Percentiles rank a stretch among this genome's conserved stretches.
These are phyloP conservation scores for Drosophila punjabiensis DNA, from an alignment of 1,140 invertebrate species.

Conservation along the genomic window DNA sequence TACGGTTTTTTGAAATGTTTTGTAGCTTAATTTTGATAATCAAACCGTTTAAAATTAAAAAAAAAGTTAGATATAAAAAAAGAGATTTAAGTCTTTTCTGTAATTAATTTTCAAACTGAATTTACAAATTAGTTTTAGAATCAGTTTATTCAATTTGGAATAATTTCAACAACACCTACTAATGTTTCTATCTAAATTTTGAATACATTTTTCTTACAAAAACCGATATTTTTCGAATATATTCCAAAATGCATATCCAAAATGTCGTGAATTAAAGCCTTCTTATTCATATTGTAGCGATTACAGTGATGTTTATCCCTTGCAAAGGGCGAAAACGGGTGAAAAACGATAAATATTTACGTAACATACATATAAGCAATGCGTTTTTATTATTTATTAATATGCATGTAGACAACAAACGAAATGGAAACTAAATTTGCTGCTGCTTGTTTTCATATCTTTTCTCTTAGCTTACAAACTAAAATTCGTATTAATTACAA, in stretches of 20 bases:
- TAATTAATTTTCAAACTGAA: not conserved
- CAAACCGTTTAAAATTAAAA: too few relatives aligned
- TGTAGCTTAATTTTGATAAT: too few relatives aligned
- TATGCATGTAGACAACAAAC: constrained; percentile 52
- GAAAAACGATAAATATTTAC: constrained; percentile 22
- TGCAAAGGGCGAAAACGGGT: constrained; percentile 11
- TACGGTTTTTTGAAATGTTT: not conserved
- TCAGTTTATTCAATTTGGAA: not conserved
- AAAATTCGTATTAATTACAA: constrained; percentile 63
- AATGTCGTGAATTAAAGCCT: not conserved
- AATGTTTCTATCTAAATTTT: constrained; percentile 1
- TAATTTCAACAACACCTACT: not conserved
- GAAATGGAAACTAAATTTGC: constrained; percentile 38
- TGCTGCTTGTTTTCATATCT: constrained; percentile 12
- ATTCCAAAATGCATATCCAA: not conserved
- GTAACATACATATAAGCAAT: constrained; percentile 46
- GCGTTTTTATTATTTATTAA: constrained; percentile 37
- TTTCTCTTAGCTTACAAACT: constrained; percentile 45
- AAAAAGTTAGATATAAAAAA: too few relatives aligned
- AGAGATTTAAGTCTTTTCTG: not conserved
- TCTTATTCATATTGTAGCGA: not conserved
- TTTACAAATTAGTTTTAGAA: not conserved
- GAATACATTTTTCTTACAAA: not conserved
- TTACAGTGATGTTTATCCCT: constrained; percentile 9
- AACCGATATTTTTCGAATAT: not conserved